phyloP scores from a whole-genome alignment of 2,797 vertebrate species.

The Furcifer pardalis region DNA sequence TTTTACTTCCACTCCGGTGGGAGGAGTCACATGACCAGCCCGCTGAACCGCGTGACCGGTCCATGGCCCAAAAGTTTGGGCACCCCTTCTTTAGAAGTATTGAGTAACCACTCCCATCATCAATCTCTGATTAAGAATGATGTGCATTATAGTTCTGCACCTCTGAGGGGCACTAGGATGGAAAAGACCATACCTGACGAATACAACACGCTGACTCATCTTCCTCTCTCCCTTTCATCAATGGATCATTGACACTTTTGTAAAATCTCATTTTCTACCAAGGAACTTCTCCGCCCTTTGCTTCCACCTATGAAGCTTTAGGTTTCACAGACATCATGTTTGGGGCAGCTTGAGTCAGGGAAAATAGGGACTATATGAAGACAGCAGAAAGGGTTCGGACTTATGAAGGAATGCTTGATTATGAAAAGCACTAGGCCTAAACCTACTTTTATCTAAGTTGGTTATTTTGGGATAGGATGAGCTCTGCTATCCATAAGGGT shows the following conservation, averaged over 20 bases:
- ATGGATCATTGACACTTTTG: constrained; percentile 16
- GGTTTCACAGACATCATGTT: accelerated
- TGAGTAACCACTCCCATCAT: not conserved
- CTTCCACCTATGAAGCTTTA: constrained; percentile 23
- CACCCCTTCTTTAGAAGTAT: not conserved
- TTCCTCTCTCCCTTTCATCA: not conserved
- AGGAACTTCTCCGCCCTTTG: constrained; percentile 48
- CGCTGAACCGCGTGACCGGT: too few species aligned
- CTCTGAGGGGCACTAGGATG: not conserved
- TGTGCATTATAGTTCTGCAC: not conserved
- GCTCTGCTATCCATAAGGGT: accelerated
- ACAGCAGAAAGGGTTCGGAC: not conserved
- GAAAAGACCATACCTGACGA: not conserved
- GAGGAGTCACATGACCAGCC: too few species aligned
- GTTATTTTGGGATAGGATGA: accelerated
- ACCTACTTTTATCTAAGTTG: not conserved
- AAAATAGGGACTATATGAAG: not conserved
- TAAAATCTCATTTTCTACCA: constrained; percentile 20
- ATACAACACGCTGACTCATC: constrained; percentile 45
- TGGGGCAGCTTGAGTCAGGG: accelerated
- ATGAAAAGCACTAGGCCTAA: not conserved
- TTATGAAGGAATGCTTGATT: not conserved
- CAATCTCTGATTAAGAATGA: not conserved
- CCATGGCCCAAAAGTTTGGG: not conserved
- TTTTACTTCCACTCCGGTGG: too few species aligned